A percentile compares a stretch with the other conserved stretches of the same genome.
Evolutionary conservation across 2,888 invertebrate species (phyloP).

Genomic region (Hermaeophaga mercurialis): DNA sequence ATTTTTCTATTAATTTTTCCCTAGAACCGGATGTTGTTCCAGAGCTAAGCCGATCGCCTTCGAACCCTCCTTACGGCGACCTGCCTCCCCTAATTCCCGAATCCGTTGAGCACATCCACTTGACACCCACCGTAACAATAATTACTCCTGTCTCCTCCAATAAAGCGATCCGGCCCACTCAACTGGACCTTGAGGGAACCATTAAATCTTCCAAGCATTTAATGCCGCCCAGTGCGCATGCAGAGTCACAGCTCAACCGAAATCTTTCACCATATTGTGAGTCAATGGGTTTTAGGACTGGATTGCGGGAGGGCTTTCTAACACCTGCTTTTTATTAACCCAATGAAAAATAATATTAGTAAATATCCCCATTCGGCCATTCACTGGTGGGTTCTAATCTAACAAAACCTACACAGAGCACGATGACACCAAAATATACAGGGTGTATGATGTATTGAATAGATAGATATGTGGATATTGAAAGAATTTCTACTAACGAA

Average conservation of each 20-base stretch:
- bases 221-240: conserved; percentile 43
- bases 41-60: conserved; percentile 17
- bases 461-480: too few species aligned
- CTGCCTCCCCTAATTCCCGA: conserved; percentile 60
- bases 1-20: conserved; percentile 9
- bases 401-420: too few species aligned
- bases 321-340: conserved; percentile 2
- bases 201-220: conserved; percentile 52
- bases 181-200: conserved; percentile 53
- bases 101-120: conserved; percentile 58
- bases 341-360: too few species aligned
- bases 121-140: conserved; percentile 59
- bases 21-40: conserved; percentile 13
- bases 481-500: too few species aligned
- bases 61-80: conserved; percentile 52
- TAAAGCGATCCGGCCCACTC: conserved; percentile 50
- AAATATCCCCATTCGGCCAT: too few species aligned
- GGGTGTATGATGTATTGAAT: too few species aligned
- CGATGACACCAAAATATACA: too few species aligned
- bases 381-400: too few species aligned
- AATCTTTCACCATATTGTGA: conserved; percentile 44
- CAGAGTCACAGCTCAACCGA: conserved; percentile 25
- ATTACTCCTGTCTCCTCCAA: conserved; percentile 48
- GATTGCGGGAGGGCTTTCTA: conserved; percentile 5
- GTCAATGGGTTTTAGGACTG: conserved; percentile 24